These are phyloP conservation scores for Spisula solida DNA, from an alignment of 2,888 invertebrate genomes.

Conservation along the genomic window DNA sequence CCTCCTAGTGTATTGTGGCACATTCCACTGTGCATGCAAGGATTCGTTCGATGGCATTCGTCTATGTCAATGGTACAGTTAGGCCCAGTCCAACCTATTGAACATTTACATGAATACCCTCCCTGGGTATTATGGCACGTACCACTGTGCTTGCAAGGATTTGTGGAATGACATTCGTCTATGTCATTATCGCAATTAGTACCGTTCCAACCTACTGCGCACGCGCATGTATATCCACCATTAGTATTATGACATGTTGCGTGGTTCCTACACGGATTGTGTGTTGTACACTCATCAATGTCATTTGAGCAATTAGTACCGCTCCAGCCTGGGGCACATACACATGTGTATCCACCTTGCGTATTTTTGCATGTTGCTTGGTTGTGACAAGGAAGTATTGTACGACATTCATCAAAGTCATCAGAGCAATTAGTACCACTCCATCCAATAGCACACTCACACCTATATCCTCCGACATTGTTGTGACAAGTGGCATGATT, in stretches of 20 bases:
- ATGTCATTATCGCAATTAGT: not conserved
- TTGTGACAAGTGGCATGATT: conserved; percentile 27
- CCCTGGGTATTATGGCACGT: not conserved
- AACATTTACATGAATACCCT: not conserved
- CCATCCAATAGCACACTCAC: conserved; percentile 16
- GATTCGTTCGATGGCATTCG: not conserved
- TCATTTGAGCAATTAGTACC: conserved; percentile 28
- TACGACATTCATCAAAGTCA: conserved; percentile 37
- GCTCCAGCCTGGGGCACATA: not conserved
- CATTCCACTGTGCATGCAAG: not conserved
- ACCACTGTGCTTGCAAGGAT: not conserved
- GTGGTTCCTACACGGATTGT: not conserved
- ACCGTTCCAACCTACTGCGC: not conserved
- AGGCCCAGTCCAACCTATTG: not conserved
- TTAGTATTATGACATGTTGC: conserved; percentile 6
- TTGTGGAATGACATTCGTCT: not conserved
- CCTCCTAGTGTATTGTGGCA: conserved; percentile 23
- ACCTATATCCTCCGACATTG: conserved; percentile 13
- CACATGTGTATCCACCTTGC: conserved; percentile 24
- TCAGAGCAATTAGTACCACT: not conserved
- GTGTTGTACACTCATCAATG: conserved; percentile 24
- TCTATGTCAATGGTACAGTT: not conserved
- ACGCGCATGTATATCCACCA: conserved; percentile 31
- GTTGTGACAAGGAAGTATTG: not conserved
- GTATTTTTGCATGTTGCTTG: conserved; percentile 10